Conservation (phyloP, 2,113 vertebrate species). For the Polypterus bichir region DNA sequence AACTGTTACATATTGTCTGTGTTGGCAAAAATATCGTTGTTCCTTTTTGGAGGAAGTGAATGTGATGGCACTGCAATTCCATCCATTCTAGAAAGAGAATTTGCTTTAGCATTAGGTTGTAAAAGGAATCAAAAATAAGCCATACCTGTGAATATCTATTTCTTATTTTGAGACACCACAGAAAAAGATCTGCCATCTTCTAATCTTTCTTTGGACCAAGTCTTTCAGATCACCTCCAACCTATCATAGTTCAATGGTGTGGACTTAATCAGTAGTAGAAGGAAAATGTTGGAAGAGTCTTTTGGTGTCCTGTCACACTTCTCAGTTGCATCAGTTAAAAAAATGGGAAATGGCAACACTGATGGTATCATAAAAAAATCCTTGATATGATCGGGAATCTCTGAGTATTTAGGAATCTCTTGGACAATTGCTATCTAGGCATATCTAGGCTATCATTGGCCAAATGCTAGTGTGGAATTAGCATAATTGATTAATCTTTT, state of each 20-base stretch:
- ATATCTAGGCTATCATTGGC: no score
- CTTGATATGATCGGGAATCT: slow-evolving; percentile 37
- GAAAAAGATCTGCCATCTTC: slow-evolving; percentile 54
- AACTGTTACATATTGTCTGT: slow-evolving; percentile 58
- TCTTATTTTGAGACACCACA: slow-evolving; percentile 21
- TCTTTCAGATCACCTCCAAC: slow-evolving; percentile 61
- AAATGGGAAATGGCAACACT: slow-evolving; percentile 54
- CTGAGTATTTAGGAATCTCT: no score
- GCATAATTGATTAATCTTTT: no score
- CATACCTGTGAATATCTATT: slow-evolving; percentile 44
- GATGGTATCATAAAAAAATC: slow-evolving; percentile 56
- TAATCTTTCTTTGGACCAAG: slow-evolving; percentile 62
- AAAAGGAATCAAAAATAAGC: slow-evolving; percentile 68
- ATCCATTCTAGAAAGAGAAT: slow-evolving; percentile 68
- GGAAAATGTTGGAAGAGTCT: slow-evolving; percentile 42
- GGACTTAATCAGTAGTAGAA: slow-evolving; percentile 71
- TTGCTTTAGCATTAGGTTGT: slow-evolving; percentile 79
- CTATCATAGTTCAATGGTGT: slow-evolving; percentile 57
- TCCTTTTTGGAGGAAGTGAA: slow-evolving; percentile 60
- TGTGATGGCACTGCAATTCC: slow-evolving; percentile 36
- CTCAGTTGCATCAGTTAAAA: slow-evolving; percentile 40
- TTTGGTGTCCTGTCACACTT: slow-evolving; percentile 33
- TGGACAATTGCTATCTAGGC: no score
- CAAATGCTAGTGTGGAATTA: no score
- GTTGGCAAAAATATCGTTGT: slow-evolving; percentile 71